Base-by-base conservation (phyloP, 2,888 invertebrate genomes). In the Cheilosia vernalis region DNA sequence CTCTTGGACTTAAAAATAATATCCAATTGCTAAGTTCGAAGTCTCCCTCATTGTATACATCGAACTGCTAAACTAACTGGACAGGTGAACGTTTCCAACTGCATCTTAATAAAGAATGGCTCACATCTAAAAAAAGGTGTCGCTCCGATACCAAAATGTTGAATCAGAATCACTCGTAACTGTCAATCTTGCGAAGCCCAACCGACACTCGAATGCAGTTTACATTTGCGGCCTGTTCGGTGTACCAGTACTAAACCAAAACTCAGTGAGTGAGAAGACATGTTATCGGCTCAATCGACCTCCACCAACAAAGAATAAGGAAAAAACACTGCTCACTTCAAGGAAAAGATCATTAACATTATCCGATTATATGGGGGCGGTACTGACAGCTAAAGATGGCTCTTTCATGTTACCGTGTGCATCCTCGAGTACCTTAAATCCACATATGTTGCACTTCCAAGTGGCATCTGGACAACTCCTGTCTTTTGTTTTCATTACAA, bases 391-490 rank as follows among this genome's bases (percentile, higher is more conserved):
- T 27, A 15, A 47, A 70, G 17, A 63, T 47, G 63, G 49, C 17
- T 56, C 67, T 42, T 64, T 56, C 44, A 24, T 67, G 30, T n/a
- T 42, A 7, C 15, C 30, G 49, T 60, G 76, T 55, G 15, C 21
- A 19, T 51, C 4, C 15, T 24, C 19, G 60, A 27, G 40, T 56
- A 42, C 66, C 63, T n/a, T 30, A 64, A 33, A 56, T 51, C 47
- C 53, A 67, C 80, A 80, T 55, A 42, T 80, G 73, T 60, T 67
- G 66, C 60, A 67, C 51, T 73, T 53, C 47, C 55, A 21, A 80
- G 42, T 72, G 66, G 53, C 80, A 80, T 80, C 80, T 80, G 80
- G 80, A 67, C 44, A 67, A 67, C 66, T 73, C 73, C 80, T 66
- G 73, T 72, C 66, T 44, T 51, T 61, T 53, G 17, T 42, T 51